Percentiles rank a stretch among this genome's conserved stretches.
These are phyloP conservation scores for Bombus pascuorum DNA, from an alignment of 1,140 invertebrate species.

Conservation along the genomic window DNA sequence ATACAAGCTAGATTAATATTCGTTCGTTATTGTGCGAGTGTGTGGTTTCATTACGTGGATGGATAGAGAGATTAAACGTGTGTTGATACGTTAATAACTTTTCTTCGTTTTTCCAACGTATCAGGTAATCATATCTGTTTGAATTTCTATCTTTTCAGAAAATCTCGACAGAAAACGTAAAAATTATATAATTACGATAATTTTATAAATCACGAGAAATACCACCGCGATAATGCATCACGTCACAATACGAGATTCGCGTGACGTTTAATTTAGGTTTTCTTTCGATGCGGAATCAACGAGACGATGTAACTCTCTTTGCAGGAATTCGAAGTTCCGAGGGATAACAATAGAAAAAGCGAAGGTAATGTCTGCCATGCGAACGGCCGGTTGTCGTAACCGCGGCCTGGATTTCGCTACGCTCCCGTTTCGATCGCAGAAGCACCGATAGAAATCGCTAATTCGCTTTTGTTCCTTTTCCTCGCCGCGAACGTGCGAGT, in stretches of 20 bases:
- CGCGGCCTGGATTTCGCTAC: conserved; percentile 29
- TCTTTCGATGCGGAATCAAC: background rate
- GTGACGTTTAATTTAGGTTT: conserved; percentile 13
- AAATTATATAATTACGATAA: background rate
- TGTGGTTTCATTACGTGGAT: too few species aligned
- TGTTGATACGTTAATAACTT: too few species aligned
- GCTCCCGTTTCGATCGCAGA: conserved; percentile 1
- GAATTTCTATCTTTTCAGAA: too few species aligned
- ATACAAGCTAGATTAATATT: background rate
- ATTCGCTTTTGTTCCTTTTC: conserved; percentile 28
- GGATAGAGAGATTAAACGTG: too few species aligned
- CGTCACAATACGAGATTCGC: background rate
- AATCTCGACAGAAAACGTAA: too few species aligned
- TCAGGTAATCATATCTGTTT: too few species aligned
- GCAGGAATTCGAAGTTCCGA: background rate
- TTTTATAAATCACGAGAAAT: background rate
- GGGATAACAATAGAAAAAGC: conserved; percentile 48
- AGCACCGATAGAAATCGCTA: conserved; percentile 38
- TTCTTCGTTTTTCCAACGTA: too few species aligned
- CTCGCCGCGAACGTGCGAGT: background rate
- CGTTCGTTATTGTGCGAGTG: too few species aligned
- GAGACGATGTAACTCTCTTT: background rate
- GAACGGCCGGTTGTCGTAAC: conserved; percentile 40
- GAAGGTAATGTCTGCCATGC: conserved; percentile 23
- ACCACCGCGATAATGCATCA: background rate